Percentiles rank a stretch among this genome's conserved stretches.
Conservation (phyloP, 2,888 invertebrate genomes). For the Doris montereyensis region DNA sequence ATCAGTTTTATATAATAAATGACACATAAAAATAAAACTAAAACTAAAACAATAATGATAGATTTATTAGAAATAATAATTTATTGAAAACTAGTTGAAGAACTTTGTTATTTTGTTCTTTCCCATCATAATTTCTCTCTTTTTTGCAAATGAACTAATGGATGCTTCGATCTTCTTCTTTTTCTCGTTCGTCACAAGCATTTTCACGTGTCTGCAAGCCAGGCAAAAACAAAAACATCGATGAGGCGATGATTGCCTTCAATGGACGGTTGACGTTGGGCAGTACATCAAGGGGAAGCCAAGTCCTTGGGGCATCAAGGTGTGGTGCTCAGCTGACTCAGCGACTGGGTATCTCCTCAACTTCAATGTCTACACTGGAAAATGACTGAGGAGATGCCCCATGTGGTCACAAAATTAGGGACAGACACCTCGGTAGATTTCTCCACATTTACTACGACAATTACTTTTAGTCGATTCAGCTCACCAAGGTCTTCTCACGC, state of each 20-base stretch:
- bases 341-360: constrained; percentile 1
- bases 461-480: constrained; percentile 9
- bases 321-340: constrained; percentile 8
- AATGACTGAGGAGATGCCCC: neutral
- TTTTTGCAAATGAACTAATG: neutral
- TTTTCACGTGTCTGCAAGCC: constrained; percentile 6
- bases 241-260: constrained; percentile 16
- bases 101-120: neutral
- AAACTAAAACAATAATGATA: too few species aligned
- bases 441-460: constrained; percentile 15
- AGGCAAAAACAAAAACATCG: neutral
- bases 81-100: too few species aligned
- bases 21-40: too few species aligned
- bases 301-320: neutral
- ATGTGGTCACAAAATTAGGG: neutral
- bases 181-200: too few species aligned
- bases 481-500: neutral
- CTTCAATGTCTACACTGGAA: constrained; percentile 9
- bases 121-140: neutral
- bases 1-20: too few species aligned
- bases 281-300: constrained; percentile 9
- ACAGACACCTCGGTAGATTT: neutral
- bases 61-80: too few species aligned
- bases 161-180: too few species aligned
- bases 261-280: neutral